These are phyloP conservation scores for Andrena dorsata DNA, from an alignment of 2,888 invertebrate species.

Conservation along the genomic window DNA sequence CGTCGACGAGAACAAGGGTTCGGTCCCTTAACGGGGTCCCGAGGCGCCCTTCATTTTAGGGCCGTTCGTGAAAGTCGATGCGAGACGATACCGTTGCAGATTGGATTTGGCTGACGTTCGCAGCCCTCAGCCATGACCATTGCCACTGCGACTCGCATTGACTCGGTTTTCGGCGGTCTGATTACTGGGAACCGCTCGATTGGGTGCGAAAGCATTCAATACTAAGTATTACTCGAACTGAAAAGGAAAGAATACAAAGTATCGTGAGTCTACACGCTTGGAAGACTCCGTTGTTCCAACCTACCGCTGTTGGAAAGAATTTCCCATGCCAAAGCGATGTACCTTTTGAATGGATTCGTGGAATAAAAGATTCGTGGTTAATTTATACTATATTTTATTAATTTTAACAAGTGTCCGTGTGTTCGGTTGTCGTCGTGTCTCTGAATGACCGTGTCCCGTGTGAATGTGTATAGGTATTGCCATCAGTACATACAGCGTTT, in stretches of 20 bases:
- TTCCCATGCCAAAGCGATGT: neutral
- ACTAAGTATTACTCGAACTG: neutral
- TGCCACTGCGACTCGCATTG: constrained; percentile 55
- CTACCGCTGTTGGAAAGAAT: neutral
- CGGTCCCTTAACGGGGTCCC: constrained; percentile 15
- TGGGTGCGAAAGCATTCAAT: neutral
- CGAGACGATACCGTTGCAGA: constrained; percentile 64
- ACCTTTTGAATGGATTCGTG: neutral
- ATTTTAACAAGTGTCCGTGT: constrained; percentile 77
- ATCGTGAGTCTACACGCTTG: neutral
- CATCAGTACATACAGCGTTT: constrained; percentile 71
- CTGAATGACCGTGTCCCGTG: constrained; percentile 60
- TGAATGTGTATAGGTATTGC: constrained; percentile 72
- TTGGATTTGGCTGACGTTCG: constrained; percentile 55
- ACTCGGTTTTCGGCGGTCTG: neutral
- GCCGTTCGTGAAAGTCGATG: constrained; percentile 57
- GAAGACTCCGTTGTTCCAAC: neutral
- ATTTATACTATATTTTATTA: constrained; percentile 80
- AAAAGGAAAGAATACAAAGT: neutral
- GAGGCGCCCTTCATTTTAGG: constrained; percentile 34
- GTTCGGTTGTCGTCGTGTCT: constrained; percentile 41
- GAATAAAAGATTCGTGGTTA: neutral
- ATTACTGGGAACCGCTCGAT: neutral
- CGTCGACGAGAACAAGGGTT: constrained; percentile 29
- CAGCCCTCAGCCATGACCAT: constrained; percentile 45